Percentiles rank a stretch among this genome's conserved stretches.
Evolutionary conservation across 2,113 vertebrate species (phyloP).

Genomic region (Mesembrinibis cayennensis): DNA sequence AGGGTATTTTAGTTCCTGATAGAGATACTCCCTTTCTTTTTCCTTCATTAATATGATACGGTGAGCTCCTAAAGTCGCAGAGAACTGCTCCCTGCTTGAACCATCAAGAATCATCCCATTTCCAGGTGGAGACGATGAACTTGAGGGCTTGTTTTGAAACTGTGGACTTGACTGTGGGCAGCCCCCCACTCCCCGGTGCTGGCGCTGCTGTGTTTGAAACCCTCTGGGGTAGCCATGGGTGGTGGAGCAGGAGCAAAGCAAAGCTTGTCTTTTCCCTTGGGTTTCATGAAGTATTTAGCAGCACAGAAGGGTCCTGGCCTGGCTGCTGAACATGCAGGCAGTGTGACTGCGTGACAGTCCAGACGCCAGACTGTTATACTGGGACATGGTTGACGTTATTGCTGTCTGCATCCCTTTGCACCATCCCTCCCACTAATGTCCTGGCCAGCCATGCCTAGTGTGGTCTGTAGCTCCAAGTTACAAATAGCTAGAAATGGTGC

Average conservation of each 20-base stretch:
- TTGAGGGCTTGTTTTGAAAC: neutral
- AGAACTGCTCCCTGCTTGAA: neutral
- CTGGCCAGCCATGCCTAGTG: neutral
- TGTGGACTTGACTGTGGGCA: neutral
- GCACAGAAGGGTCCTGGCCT: neutral
- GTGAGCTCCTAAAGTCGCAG: neutral
- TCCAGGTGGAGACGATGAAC: neutral
- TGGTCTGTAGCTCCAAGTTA: neutral
- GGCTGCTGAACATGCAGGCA: neutral
- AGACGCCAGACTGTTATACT: neutral
- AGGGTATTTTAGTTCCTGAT: neutral
- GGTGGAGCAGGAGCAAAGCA: neutral
- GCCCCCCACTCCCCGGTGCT: rapidly evolving
- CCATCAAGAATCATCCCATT: neutral
- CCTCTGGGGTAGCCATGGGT: neutral
- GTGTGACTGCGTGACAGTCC: neutral
- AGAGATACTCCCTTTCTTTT: neutral
- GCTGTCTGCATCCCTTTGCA: neutral
- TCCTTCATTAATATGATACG: neutral
- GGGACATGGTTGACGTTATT: rapidly evolving
- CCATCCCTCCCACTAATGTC: neutral
- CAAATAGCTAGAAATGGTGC: neutral
- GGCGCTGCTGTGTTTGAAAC: neutral
- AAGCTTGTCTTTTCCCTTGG: neutral
- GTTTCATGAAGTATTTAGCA: neutral